Percentiles rank a stretch among this genome's conserved stretches.
Conservation (phyloP, 1,140 invertebrate genomes). For the Matsumurasca onukii region DNA sequence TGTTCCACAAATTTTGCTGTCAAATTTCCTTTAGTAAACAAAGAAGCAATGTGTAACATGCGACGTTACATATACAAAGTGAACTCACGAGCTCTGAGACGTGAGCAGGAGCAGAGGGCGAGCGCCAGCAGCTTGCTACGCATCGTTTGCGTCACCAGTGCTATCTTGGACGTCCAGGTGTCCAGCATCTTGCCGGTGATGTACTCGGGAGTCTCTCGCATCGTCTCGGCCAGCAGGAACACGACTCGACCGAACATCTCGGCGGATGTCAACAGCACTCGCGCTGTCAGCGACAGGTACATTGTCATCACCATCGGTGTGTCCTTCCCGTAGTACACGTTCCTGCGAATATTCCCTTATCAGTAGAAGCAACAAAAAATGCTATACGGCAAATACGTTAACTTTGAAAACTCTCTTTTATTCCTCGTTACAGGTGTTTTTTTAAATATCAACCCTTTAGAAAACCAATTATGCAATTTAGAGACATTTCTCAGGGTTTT, state of each 20-base stretch:
- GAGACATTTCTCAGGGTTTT: too few species aligned
- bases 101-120: slow-evolving; percentile 78
- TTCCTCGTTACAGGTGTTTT: too few species aligned
- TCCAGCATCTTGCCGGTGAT: slow-evolving; percentile 70
- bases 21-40: too few species aligned
- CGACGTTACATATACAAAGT: too few species aligned
- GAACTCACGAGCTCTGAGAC: slow-evolving; percentile 48
- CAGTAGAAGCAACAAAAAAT: too few species aligned
- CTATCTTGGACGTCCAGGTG: slow-evolving; percentile 78
- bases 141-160: slow-evolving; percentile 72
- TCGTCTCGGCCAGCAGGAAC: slow-evolving; percentile 46
- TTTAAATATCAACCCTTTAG: too few species aligned
- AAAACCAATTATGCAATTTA: too few species aligned
- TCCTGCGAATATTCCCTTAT: slow-evolving; percentile 52
- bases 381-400: too few species aligned
- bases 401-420: too few species aligned
- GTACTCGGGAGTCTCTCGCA: slow-evolving; percentile 46
- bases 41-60: too few species aligned
- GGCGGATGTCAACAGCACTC: slow-evolving; percentile 73
- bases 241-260: slow-evolving; percentile 66
- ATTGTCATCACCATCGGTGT: slow-evolving; percentile 72
- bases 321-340: slow-evolving; percentile 64
- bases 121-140: slow-evolving; percentile 79
- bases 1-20: too few species aligned
- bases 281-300: slow-evolving; percentile 72